Conservation (phyloP, 2,113 vertebrate species). For the Paradoxurus hermaphroditus region DNA sequence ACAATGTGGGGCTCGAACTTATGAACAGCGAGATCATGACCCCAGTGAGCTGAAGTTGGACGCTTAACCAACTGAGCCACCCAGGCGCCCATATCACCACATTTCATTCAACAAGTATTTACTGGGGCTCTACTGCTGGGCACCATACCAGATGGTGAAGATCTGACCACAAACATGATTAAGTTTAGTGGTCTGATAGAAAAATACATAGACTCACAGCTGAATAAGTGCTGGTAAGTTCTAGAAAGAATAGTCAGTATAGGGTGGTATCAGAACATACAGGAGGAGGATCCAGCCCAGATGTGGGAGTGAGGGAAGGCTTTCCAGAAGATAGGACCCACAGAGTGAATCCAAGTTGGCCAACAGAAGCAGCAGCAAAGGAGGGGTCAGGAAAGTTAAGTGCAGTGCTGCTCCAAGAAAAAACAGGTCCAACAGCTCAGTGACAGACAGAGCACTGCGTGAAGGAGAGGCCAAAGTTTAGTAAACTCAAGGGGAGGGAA, state of each 20-base stretch:
- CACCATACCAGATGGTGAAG: not conserved
- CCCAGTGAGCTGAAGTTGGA: too few species aligned
- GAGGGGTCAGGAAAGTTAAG: not conserved
- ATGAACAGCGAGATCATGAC: too few species aligned
- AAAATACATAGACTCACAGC: not conserved
- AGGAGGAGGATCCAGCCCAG: not conserved
- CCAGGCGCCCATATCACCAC: not conserved
- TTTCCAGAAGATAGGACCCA: not conserved
- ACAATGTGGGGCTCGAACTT: too few species aligned
- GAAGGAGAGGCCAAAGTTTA: not conserved
- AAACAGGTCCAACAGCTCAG: not conserved
- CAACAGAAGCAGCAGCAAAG: not conserved
- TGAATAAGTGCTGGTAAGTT: not conserved
- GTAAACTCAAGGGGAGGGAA: not conserved
- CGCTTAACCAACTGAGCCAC: too few species aligned
- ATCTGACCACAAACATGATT: not conserved
- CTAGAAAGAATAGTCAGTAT: not conserved
- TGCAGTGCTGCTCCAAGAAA: not conserved
- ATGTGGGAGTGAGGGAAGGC: not conserved
- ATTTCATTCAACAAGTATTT: not conserved
- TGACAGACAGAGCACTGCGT: too few species aligned
- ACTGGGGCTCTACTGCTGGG: not conserved
- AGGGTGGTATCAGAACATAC: not conserved
- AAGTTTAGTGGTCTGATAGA: not conserved
- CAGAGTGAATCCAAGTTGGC: not conserved